Base-by-base conservation (phyloP, 2,888 invertebrate species). In the Brenthis ino region DNA sequence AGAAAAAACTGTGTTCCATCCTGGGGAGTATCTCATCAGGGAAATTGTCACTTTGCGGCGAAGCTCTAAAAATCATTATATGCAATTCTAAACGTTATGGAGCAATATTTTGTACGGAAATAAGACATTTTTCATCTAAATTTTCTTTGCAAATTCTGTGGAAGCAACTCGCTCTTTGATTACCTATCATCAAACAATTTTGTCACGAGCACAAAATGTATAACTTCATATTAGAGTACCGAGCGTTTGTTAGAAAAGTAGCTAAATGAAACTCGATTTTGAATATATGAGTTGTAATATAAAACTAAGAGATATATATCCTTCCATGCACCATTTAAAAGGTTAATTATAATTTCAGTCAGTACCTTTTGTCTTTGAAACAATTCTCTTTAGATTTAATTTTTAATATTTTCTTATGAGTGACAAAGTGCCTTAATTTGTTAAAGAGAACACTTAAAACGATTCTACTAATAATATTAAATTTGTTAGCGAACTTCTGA, bases 1-100 rank as follows among this genome's bases (percentile, higher is more conserved):
- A 66, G 63, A 63, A 69, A 61, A 60, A 57, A n/a, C 53, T 47
- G 13, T 28, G 61, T 64, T 63, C 63, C 68, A 66, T 66, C 61
- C 64, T 67, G 67, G 50, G 68, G 51, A 69, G 67, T 70, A 68
- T 72, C 75, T 77, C 77, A 77, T 80, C 76, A 73, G 74, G 77
- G 75, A 79, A 78, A 82, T 82, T 81, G 80, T 78, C 80, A 80
- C 77, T 80, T 79, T 75, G 75, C 77, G 77, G 72, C 74, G 74
- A 74, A 75, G 74, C 76, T 76, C 73, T 78, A 73, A 76, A 73
- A 79, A 77, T 78, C 77, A 80, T 82, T 79, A 77, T 75, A 75
- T 76, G 76, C 72, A 77, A 75, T 77, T 74, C 69, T 68, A 70
- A 64, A 69, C 74, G 74, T 77, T 76, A 74, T 76, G 69, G 69